Evolutionary conservation across 2,113 vertebrate species (phyloP).

Genomic region (Chrysochloris asiatica): DNA sequence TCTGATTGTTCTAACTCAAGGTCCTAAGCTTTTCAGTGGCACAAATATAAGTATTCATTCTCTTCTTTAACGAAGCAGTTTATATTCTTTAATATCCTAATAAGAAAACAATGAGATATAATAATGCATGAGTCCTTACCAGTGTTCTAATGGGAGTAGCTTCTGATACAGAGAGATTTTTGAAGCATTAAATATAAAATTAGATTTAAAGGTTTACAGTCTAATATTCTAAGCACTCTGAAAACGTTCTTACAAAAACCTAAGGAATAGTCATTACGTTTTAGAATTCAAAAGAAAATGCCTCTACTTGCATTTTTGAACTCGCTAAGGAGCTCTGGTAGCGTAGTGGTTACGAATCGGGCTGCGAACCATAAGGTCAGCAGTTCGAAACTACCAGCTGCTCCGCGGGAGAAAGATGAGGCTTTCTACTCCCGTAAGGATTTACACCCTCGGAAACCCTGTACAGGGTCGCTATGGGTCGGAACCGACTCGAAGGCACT

Average conservation of each 20-base stretch:
- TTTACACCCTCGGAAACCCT: too few relatives aligned
- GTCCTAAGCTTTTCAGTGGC: background rate
- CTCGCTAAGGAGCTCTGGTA: too few relatives aligned
- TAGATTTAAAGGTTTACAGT: conserved; percentile 39
- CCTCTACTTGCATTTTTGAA: conserved; percentile 49
- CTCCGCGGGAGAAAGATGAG: too few relatives aligned
- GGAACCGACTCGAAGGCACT: too few relatives aligned
- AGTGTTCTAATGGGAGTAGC: conserved; percentile 17
- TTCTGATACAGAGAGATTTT: conserved; percentile 38
- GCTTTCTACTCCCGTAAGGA: too few relatives aligned
- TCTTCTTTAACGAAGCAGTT: conserved; percentile 43
- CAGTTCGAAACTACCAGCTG: too few relatives aligned
- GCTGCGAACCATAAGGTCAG: too few relatives aligned
- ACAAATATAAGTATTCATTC: conserved; percentile 28
- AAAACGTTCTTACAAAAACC: conserved; percentile 8
- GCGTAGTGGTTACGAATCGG: too few relatives aligned
- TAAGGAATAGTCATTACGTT: background rate
- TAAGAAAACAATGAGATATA: conserved; percentile 29
- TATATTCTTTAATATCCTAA: conserved; percentile 14
- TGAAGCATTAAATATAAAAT: conserved; percentile 48
- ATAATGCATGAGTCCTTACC: conserved; percentile 16
- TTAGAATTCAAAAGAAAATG: conserved; percentile 51
- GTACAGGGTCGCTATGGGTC: too few relatives aligned
- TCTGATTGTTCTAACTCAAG: background rate
- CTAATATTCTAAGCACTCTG: conserved; percentile 28